These are phyloP conservation scores for Synergus umbraculus DNA, from an alignment of 2,888 invertebrate genomes.

Conservation along the genomic window DNA sequence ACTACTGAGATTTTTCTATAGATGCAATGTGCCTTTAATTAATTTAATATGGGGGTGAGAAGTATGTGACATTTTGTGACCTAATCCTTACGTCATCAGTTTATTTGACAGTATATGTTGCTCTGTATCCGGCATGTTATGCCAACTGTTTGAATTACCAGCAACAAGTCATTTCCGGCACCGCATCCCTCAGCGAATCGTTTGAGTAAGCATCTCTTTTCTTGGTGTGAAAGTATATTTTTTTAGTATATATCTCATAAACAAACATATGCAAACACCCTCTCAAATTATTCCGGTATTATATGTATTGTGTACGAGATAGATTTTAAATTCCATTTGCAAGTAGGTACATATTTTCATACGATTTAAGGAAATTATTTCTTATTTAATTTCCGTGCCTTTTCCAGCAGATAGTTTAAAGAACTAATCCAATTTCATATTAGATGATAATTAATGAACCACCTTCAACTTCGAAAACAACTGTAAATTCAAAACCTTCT, in stretches of 20 bases:
- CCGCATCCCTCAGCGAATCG: neutral
- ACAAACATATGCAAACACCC: neutral
- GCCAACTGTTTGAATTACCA: slow-evolving; percentile 47
- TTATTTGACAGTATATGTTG: slow-evolving; percentile 34
- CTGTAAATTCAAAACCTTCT: too few relatives aligned
- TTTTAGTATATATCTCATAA: neutral
- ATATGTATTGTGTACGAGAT: neutral
- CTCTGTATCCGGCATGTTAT: slow-evolving; percentile 23
- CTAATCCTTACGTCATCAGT: slow-evolving; percentile 2
- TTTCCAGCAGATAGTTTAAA: too few relatives aligned
- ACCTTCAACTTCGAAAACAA: too few relatives aligned
- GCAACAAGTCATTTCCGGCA: slow-evolving; percentile 53
- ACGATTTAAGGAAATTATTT: too few relatives aligned
- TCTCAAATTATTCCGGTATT: neutral
- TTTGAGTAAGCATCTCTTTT: slow-evolving; percentile 17
- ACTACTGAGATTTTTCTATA: neutral
- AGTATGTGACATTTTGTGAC: slow-evolving; percentile 3
- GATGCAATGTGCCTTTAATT: neutral
- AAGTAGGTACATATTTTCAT: too few relatives aligned
- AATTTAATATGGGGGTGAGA: neutral
- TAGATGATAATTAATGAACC: too few relatives aligned
- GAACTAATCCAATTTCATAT: too few relatives aligned
- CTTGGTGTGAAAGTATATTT: slow-evolving; percentile 3
- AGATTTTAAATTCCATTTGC: neutral
- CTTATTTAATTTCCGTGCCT: too few relatives aligned